Evolutionary conservation across 2,888 invertebrate genomes (phyloP), one percentile per base, ranked within the genome.

Genomic region (Tenodera sinensis): DNA sequence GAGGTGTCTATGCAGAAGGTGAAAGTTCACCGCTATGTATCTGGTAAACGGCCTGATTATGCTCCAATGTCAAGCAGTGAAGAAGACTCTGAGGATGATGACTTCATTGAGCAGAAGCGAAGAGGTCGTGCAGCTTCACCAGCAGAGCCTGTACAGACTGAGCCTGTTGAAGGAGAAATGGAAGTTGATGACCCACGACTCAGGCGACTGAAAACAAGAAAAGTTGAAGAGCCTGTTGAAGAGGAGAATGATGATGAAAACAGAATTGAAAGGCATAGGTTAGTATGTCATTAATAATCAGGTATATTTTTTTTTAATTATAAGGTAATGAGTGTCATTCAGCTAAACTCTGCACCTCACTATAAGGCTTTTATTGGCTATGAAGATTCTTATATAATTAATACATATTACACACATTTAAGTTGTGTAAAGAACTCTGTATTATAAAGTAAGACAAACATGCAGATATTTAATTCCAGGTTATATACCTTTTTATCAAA

Each of bases 1-100:
- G 98, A 99, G 94, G 94, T 99, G 91, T 98, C 98, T 92, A 99
- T 99, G 99, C 98, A 99, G 95, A 99, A 99, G 93, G 99, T 99
- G 54, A 99, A 99, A 94, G 99, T 99, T 0, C 98, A 98, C 93
- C 96, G 99, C 88, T 99, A 99, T 93, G 98, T 99, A 90, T 98
- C 99, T 47, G 99, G 99, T 90, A 99, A 99, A 94, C 96, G 98
- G 91, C 99, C 99, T 28, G 98, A 99, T 92, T 99, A 98, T 94
- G 99, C 99, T 3, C 98, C 97, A 92, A 96, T 96, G 71, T 96
- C 95, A 25, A 97, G 97, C 90, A 98, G 98, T 87, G 97, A 98
- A 54, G 98, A 98, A 91, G 98, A 98, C 90, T 97, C 97, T 6
- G 98, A 98, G 90, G 96, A 96, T 30, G 98, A 98, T 91, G 98